These are phyloP conservation scores for Alosa sapidissima DNA, from an alignment of 2,797 vertebrate genomes.

Conservation along the genomic window DNA sequence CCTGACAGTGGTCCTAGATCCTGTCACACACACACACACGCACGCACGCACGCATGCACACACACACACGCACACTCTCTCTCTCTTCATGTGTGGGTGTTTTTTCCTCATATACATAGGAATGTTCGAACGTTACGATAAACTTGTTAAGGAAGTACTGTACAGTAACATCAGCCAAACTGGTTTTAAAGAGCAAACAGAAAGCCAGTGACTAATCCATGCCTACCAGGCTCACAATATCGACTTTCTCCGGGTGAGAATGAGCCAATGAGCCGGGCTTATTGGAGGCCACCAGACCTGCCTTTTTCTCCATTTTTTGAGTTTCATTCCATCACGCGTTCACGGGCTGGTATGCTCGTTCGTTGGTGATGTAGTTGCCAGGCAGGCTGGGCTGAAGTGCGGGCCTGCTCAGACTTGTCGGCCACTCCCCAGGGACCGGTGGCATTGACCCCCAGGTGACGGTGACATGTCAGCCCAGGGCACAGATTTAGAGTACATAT, in stretches of 20 bases:
- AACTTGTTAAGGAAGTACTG: slow-evolving; percentile 27
- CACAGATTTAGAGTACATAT: slow-evolving; percentile 31
- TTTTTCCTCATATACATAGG: slow-evolving; percentile 46
- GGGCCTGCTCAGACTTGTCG: slow-evolving; percentile 62
- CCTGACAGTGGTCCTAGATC: not conserved
- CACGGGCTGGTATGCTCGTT: slow-evolving; percentile 62
- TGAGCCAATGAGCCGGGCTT: not conserved
- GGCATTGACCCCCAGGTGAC: slow-evolving; percentile 56
- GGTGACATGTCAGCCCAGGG: slow-evolving; percentile 59
- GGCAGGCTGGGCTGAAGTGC: slow-evolving; percentile 71
- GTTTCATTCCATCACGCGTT: slow-evolving; percentile 56
- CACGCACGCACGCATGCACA: too few relatives aligned
- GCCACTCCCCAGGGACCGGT: slow-evolving; percentile 47
- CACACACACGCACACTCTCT: not conserved
- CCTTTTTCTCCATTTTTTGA: slow-evolving; percentile 36
- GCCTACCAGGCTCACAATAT: not conserved
- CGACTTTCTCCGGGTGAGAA: not conserved
- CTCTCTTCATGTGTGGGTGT: slow-evolving; percentile 18
- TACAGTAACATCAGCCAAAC: slow-evolving; percentile 59
- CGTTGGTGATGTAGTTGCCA: slow-evolving; percentile 60
- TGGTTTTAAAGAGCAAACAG: slow-evolving; percentile 68
- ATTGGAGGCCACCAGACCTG: not conserved
- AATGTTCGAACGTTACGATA: slow-evolving; percentile 65
- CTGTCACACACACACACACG: not conserved
- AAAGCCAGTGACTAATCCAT: slow-evolving; percentile 38